Evolutionary conservation across 1,140 invertebrate species (phyloP).

Genomic region (Hypsibius dujardini): DNA sequence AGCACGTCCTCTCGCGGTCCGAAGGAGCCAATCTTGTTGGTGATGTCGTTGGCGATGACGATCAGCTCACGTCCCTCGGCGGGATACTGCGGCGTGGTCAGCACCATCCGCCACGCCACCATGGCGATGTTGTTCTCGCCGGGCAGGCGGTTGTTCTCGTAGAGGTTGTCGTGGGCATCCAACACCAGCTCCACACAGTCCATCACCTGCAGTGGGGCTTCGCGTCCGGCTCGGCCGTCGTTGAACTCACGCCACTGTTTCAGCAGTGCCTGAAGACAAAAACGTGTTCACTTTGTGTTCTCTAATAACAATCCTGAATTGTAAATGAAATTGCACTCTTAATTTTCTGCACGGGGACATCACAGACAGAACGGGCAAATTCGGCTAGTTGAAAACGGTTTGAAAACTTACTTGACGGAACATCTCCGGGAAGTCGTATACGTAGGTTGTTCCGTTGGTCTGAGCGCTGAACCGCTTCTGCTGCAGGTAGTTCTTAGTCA

Average conservation of each 20-base stretch:
- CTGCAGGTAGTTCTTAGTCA: constrained; percentile 93
- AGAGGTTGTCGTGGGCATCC: constrained; percentile 50
- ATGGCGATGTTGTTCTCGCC: constrained; percentile 93
- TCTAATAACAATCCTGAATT: too few species aligned
- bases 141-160: constrained; percentile 73
- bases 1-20: constrained; percentile 79
- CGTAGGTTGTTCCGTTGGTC: constrained; percentile 85
- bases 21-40: constrained; percentile 82
- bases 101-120: constrained; percentile 83
- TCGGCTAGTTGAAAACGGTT: neutral
- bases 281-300: too few species aligned
- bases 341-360: too few species aligned
- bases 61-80: constrained; percentile 75
- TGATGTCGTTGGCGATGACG: constrained; percentile 92
- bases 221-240: constrained; percentile 45
- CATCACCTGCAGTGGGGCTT: constrained; percentile 48
- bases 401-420: constrained; percentile 51
- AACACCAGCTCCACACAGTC: constrained; percentile 67
- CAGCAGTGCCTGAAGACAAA: constrained; percentile 44
- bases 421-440: constrained; percentile 92
- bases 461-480: constrained; percentile 93
- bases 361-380: constrained; percentile 15
- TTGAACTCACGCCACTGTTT: constrained; percentile 60
- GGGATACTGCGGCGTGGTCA: constrained; percentile 90
- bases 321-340: too few species aligned